Evolutionary conservation across 2,888 invertebrate genomes (phyloP).

Genomic region (Lypha dubia): DNA sequence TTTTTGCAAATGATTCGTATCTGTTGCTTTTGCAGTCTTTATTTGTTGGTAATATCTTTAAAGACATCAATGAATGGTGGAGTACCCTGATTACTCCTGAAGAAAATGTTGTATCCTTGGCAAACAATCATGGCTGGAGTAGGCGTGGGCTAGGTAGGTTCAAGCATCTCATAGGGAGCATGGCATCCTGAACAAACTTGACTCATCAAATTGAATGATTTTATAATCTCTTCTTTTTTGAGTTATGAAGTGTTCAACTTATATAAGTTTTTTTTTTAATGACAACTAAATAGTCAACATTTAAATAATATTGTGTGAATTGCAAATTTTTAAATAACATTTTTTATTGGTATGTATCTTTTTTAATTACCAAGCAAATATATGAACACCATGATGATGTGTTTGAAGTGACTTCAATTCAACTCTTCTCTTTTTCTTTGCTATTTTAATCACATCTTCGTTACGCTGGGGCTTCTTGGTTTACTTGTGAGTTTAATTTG

Average conservation of each 20-base stretch:
- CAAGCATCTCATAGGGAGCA: too few species aligned
- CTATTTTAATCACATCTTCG: slow-evolving; percentile 43
- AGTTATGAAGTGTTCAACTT: background rate
- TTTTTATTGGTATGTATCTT: slow-evolving; percentile 31
- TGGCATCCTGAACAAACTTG: too few species aligned
- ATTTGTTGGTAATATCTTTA: too few species aligned
- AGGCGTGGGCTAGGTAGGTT: too few species aligned
- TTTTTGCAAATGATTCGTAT: too few species aligned
- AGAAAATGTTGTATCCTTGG: too few species aligned
- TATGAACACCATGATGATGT: slow-evolving; percentile 6
- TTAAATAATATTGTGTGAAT: slow-evolving; percentile 1
- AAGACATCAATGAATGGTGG: too few species aligned
- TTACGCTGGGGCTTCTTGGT: slow-evolving; percentile 9
- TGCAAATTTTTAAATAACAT: slow-evolving; percentile 1
- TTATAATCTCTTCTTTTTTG: background rate
- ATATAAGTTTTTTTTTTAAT: background rate
- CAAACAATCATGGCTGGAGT: too few species aligned
- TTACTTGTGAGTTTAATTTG: slow-evolving; percentile 34
- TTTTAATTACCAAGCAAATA: background rate
- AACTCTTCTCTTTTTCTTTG: slow-evolving; percentile 14
- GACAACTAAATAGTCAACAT: slow-evolving; percentile 1
- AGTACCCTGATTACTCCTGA: too few species aligned
- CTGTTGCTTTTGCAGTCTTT: too few species aligned
- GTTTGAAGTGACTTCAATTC: background rate
- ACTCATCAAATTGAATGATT: background rate